A percentile compares a stretch with the other conserved stretches of the same genome.
Conservation (phyloP, 2,113 vertebrate species). For the Heliornis fulica region DNA sequence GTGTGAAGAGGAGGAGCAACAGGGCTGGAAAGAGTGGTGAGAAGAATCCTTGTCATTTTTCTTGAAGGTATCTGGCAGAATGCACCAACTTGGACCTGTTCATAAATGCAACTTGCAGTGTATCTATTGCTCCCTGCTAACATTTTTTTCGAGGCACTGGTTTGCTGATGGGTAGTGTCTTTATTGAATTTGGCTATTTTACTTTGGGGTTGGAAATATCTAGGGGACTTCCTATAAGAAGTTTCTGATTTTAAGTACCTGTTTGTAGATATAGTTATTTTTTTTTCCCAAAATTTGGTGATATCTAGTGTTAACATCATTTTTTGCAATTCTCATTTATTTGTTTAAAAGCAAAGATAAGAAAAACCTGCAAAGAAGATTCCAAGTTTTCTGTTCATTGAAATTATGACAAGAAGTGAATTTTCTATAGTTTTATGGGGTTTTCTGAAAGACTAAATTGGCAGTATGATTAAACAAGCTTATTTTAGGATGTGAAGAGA, state of each 20-base stretch:
- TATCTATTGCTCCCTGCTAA: background rate
- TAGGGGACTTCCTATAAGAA: background rate
- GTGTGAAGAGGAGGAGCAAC: background rate
- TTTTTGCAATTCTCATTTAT: background rate
- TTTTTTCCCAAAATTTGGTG: background rate
- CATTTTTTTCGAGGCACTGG: background rate
- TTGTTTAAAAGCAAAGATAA: background rate
- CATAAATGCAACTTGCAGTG: background rate
- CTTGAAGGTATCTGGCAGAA: background rate
- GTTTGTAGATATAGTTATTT: too few relatives aligned
- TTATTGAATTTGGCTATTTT: background rate
- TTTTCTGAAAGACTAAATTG: background rate
- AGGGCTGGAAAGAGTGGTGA: background rate
- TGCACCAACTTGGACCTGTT: background rate
- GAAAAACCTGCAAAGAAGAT: background rate
- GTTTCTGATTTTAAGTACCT: background rate
- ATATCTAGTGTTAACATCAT: background rate
- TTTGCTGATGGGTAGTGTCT: rapidly evolving
- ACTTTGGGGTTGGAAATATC: background rate
- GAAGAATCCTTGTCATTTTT: background rate
- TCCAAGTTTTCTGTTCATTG: background rate
- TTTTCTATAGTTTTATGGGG: background rate
- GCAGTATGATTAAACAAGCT: background rate
- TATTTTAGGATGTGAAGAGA: background rate
- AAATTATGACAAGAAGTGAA: background rate